A percentile compares a stretch with the other conserved stretches of the same genome.
phyloP scores from a whole-genome alignment of 2,797 vertebrate genomes.

The Pseudomugil gertrudae region DNA sequence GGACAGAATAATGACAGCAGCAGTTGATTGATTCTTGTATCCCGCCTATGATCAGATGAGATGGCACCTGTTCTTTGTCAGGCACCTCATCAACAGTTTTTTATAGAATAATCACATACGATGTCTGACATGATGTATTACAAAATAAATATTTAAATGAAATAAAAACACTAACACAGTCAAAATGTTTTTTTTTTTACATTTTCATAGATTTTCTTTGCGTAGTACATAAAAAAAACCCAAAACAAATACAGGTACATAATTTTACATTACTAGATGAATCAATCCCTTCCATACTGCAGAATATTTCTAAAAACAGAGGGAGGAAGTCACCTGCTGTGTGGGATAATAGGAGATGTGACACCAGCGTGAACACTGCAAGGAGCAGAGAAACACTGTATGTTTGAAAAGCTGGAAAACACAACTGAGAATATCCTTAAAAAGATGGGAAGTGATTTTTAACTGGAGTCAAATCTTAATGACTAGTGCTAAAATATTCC shows the following conservation, averaged over 20 bases:
- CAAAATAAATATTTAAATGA: slow-evolving; percentile 71
- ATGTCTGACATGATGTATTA: slow-evolving; percentile 55
- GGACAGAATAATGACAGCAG: too few relatives aligned
- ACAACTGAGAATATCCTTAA: not conserved
- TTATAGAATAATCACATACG: slow-evolving; percentile 31
- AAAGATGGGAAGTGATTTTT: not conserved
- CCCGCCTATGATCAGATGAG: too few relatives aligned
- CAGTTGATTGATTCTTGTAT: too few relatives aligned
- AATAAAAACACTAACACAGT: slow-evolving; percentile 49
- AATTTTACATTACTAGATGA: slow-evolving; percentile 29
- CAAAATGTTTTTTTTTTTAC: slow-evolving; percentile 43
- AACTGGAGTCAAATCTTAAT: slow-evolving; percentile 7
- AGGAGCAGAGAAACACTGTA: slow-evolving; percentile 12
- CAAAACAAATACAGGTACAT: slow-evolving; percentile 14
- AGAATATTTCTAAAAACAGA: slow-evolving; percentile 45
- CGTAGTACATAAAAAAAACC: slow-evolving; percentile 35
- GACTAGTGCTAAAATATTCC: not conserved
- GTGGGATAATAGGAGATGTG: slow-evolving; percentile 21
- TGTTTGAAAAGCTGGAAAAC: too few relatives aligned
- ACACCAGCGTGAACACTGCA: slow-evolving; percentile 11
- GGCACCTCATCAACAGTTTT: too few relatives aligned
- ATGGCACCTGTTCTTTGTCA: too few relatives aligned
- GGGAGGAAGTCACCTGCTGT: slow-evolving; percentile 36
- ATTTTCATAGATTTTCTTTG: slow-evolving; percentile 58
- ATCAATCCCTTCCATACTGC: slow-evolving; percentile 31